These are phyloP conservation scores for Agrochola circellaris DNA, from an alignment of 2,888 invertebrate genomes.

Conservation along the genomic window DNA sequence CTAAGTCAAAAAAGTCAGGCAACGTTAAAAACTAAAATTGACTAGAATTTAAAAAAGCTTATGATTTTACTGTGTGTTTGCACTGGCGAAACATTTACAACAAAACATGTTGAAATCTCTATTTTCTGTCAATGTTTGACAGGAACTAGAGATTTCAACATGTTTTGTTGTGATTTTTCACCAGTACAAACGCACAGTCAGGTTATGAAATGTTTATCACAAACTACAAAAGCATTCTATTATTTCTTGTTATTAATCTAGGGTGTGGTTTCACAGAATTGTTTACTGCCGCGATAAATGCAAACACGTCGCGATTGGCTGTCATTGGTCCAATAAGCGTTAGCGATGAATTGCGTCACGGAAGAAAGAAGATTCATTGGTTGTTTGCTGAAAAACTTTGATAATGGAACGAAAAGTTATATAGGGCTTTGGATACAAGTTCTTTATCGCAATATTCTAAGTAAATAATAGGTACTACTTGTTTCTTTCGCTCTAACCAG, in stretches of 20 bases:
- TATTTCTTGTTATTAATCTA: not conserved
- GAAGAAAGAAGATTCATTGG: conserved; percentile 25
- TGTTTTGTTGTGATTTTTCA: too few relatives aligned
- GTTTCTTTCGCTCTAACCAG: not conserved
- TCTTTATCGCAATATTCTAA: not conserved
- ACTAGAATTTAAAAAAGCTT: not conserved
- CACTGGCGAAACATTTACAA: too few relatives aligned
- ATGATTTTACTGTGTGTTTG: not conserved
- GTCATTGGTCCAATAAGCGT: conserved; percentile 23
- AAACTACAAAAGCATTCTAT: not conserved
- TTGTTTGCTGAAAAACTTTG: not conserved
- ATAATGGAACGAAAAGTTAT: not conserved
- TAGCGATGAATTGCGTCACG: not conserved
- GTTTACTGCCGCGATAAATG: not conserved
- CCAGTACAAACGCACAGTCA: too few relatives aligned
- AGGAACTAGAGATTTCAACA: too few relatives aligned
- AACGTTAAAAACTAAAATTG: not conserved
- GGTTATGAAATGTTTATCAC: not conserved
- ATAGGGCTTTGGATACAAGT: not conserved
- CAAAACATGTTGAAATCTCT: too few relatives aligned
- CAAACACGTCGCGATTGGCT: conserved; percentile 26
- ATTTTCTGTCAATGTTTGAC: too few relatives aligned
- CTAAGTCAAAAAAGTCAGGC: not conserved
- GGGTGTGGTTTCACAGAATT: conserved; percentile 33
- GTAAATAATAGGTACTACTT: not conserved